Conservation (phyloP, 2,113 vertebrate species). For the Lepidothrix coronata region DNA sequence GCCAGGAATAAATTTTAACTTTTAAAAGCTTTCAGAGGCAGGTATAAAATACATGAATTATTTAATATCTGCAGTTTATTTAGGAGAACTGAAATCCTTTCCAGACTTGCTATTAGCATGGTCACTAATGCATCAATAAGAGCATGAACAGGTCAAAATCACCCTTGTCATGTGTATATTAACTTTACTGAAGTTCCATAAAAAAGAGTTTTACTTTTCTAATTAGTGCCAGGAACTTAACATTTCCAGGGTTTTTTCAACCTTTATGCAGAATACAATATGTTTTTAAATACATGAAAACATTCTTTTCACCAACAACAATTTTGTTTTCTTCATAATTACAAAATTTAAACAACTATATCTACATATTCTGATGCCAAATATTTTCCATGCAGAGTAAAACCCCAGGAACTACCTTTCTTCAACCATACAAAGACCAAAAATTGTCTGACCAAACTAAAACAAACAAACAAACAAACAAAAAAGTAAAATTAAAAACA, state of each 20-base stretch:
- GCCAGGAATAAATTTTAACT: constrained; percentile 32
- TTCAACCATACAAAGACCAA: not conserved
- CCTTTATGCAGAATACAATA: not conserved
- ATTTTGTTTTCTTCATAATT: not conserved
- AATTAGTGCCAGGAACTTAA: not conserved
- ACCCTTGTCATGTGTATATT: not conserved
- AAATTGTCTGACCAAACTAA: not conserved
- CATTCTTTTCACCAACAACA: not conserved
- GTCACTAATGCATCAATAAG: not conserved
- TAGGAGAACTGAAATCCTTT: not conserved
- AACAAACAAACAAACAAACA: not conserved
- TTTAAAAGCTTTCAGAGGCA: constrained; percentile 23
- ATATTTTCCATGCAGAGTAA: not conserved
- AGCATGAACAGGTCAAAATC: not conserved
- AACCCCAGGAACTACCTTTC: not conserved
- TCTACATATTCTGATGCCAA: not conserved
- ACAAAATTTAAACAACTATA: not conserved
- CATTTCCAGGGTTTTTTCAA: not conserved
- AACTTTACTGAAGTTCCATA: not conserved
- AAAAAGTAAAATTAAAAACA: not conserved
- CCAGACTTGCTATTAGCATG: not conserved
- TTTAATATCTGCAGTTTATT: not conserved
- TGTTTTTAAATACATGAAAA: not conserved
- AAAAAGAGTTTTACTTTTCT: not conserved
- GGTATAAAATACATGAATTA: not conserved